phyloP scores from a whole-genome alignment of 2,113 vertebrate genomes.

The Erythrocercus mccallii region DNA sequence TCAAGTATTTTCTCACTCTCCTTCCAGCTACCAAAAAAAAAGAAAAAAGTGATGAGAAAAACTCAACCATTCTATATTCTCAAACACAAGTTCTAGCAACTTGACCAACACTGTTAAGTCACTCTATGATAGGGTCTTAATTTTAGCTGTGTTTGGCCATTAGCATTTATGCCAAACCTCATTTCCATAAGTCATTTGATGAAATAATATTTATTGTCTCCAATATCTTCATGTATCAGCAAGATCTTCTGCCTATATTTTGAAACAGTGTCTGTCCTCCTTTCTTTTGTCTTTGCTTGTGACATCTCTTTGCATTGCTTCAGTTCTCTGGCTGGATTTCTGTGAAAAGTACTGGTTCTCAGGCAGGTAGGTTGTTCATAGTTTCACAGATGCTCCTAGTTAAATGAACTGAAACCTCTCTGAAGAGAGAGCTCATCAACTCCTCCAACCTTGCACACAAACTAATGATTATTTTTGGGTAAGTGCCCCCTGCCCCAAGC shows the following conservation, averaged over 20 bases:
- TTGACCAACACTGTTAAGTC: not conserved
- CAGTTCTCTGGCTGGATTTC: slow-evolving; percentile 34
- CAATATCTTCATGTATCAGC: not conserved
- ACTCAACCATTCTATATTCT: not conserved
- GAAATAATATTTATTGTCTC: not conserved
- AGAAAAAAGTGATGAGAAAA: not conserved
- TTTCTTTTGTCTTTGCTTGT: slow-evolving; percentile 12
- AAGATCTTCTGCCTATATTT: not conserved
- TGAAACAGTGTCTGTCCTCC: not conserved
- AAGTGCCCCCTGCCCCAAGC: not conserved
- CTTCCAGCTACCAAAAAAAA: not conserved
- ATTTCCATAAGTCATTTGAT: not conserved
- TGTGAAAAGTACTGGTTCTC: slow-evolving; percentile 18
- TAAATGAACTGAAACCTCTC: slow-evolving; percentile 60
- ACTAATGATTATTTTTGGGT: slow-evolving; percentile 40
- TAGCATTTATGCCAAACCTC: not conserved
- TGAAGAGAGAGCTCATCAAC: slow-evolving; percentile 32
- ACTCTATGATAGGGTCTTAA: not conserved
- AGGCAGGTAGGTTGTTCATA: slow-evolving; percentile 24
- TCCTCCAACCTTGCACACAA: slow-evolving; percentile 5
- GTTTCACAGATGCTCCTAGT: slow-evolving; percentile 36
- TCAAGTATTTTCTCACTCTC: not conserved
- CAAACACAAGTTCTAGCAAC: not conserved
- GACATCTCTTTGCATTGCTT: not conserved
- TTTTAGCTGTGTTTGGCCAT: not conserved